Evolutionary conservation across 1,140 invertebrate genomes (phyloP), one percentile per base, ranked within the genome.

Genomic region (Papilio aristodemus): DNA sequence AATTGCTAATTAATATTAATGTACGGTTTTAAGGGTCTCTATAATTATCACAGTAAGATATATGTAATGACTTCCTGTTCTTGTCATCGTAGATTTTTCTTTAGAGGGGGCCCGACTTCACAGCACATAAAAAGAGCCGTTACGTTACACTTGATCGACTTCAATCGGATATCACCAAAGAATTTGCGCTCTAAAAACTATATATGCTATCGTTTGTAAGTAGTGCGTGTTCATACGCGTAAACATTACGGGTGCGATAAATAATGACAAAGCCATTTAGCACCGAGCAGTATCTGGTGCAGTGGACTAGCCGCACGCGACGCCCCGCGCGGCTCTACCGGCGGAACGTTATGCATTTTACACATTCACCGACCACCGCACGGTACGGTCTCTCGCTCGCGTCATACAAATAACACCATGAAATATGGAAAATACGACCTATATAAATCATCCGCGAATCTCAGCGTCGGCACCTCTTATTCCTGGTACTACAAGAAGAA

Each of bases 361-460:
- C 79, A 82, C 84, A 82, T 80, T 84, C 76, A 79, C 74, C 71
- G 72, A 77, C 71, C 80, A 79, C 79, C 81, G 79, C 76, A 70
- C 80, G 77, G 69, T 80, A 74, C 78, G 77, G 72, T 69, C 81
- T 79, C 76, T 84, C 72, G 67, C 72, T 78, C 81, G 86, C 80
- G 84, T 84, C 75, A 71, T 79, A 76, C 73, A 80, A 66, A 75
- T 78, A 62, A 79, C 73, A 88, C 73, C 70, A 93, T 93, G 93
- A 93, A 93, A 81, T 90, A 93, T 87, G 93, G 93, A 76, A 93
- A 93, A 86, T 93, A 93, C 81, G 89, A 92, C 88, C 85, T 93
- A 50, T 80, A 91, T 71, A 93, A 93, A 83, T 92, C 90, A 67
- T 92, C 92, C 43, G 80, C 84, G 59, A 92, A 93, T 62, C 81